These are phyloP conservation scores for Catocala sponsa DNA, from an alignment of 2,888 invertebrate genomes.

Conservation along the genomic window DNA sequence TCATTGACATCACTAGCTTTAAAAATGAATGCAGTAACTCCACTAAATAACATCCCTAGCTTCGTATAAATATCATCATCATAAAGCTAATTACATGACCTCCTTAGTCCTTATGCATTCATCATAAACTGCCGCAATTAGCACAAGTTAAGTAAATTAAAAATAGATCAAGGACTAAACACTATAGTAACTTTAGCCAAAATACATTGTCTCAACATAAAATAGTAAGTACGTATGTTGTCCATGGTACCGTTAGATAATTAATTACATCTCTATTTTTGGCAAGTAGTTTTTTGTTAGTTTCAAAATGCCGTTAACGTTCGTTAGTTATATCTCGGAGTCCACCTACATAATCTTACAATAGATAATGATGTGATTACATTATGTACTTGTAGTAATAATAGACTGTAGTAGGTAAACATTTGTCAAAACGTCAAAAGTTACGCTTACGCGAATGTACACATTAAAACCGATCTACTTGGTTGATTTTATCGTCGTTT, in stretches of 20 bases:
- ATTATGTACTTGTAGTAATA: no score
- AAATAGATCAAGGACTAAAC: constrained; percentile 52
- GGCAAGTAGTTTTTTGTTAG: constrained; percentile 19
- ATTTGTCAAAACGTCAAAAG: no score
- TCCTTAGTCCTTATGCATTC: constrained; percentile 28
- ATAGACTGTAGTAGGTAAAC: no score
- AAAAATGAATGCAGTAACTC: not conserved
- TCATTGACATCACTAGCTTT: not conserved
- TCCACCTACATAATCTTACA: not conserved
- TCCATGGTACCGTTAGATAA: constrained; percentile 24
- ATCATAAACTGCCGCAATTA: constrained; percentile 13
- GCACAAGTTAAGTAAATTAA: constrained; percentile 18
- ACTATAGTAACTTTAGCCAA: constrained; percentile 13
- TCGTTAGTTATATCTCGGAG: not conserved
- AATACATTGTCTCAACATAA: not conserved
- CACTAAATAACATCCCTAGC: not conserved
- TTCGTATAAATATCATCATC: no score
- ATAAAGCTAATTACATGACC: constrained; percentile 14
- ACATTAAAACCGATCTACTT: no score
- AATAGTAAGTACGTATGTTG: not conserved
- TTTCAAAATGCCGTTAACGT: constrained; percentile 11
- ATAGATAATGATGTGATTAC: not conserved
- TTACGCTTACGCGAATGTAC: no score
- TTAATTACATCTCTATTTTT: constrained; percentile 23
- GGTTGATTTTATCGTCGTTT: no score